phyloP scores from a whole-genome alignment of 2,888 invertebrate genomes.

The Buathra laborator region DNA sequence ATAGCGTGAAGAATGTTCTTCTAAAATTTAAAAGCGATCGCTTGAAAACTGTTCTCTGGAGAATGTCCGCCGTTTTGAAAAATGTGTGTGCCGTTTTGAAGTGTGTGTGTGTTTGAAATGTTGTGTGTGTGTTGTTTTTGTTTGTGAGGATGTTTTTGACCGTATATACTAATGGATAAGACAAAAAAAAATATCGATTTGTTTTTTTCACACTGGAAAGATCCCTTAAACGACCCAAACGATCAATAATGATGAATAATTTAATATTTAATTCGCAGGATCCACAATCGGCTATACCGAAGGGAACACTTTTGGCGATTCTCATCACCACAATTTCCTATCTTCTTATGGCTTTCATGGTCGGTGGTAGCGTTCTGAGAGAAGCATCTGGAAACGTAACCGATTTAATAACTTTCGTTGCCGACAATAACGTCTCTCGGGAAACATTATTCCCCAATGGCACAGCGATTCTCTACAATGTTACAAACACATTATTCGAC shows the following conservation, averaged over 20 bases:
- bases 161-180: no score
- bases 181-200: no score
- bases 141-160: no score
- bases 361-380: conserved; percentile 91
- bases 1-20: no score
- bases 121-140: no score
- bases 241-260: conserved; percentile 35
- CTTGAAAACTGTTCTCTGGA: no score
- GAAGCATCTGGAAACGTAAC: conserved; percentile 92
- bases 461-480: conserved; percentile 58
- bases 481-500: conserved; percentile 39
- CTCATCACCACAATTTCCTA: conserved; percentile 95
- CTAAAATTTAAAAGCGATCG: no score
- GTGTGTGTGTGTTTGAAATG: no score
- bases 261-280: conserved; percentile 87
- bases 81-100: no score
- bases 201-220: no score
- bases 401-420: conserved; percentile 85
- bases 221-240: conserved; percentile 29
- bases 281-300: conserved; percentile 94
- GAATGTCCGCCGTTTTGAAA: no score
- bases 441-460: conserved; percentile 46
- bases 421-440: conserved; percentile 67
- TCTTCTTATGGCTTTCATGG: conserved; percentile 92
- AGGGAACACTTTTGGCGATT: conserved; percentile 97